A percentile compares a stretch with the other conserved stretches of the same genome.
These are phyloP conservation scores for Morelia viridis DNA, from an alignment of 2,797 vertebrate species.

Conservation along the genomic window DNA sequence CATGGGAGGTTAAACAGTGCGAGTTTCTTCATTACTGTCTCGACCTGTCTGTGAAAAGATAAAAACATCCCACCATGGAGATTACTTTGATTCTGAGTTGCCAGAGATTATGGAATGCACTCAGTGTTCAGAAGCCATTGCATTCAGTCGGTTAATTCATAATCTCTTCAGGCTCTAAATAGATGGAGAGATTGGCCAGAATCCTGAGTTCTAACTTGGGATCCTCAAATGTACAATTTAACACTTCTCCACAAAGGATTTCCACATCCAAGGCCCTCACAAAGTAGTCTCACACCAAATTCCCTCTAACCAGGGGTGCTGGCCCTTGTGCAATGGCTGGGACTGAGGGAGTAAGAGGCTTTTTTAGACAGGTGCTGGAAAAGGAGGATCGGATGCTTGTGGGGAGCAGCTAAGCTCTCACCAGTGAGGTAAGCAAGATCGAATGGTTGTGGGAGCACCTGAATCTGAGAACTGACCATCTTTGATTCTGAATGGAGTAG, in stretches of 20 bases:
- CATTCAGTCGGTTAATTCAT: neutral
- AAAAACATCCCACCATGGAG: constrained; percentile 36
- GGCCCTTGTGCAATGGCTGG: neutral
- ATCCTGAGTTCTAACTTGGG: neutral
- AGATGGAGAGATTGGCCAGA: neutral
- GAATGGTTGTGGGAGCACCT: neutral
- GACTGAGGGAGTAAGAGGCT: neutral
- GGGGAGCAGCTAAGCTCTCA: neutral
- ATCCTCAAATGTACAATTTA: neutral
- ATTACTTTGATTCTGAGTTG: constrained; percentile 48
- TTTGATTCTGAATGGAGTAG: neutral
- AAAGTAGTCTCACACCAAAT: neutral
- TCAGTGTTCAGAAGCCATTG: neutral
- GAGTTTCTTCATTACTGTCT: constrained; percentile 54
- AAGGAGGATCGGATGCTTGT: neutral
- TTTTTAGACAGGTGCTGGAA: neutral
- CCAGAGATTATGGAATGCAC: constrained; percentile 4
- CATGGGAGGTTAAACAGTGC: constrained; percentile 47
- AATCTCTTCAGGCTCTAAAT: neutral
- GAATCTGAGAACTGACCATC: neutral
- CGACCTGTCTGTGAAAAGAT: constrained; percentile 40
- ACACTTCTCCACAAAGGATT: neutral
- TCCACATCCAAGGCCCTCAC: neutral
- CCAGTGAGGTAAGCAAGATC: no score
- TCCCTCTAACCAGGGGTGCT: no score